Conservation (phyloP, 2,888 invertebrate species). For the Ophioninae sp. region DNA sequence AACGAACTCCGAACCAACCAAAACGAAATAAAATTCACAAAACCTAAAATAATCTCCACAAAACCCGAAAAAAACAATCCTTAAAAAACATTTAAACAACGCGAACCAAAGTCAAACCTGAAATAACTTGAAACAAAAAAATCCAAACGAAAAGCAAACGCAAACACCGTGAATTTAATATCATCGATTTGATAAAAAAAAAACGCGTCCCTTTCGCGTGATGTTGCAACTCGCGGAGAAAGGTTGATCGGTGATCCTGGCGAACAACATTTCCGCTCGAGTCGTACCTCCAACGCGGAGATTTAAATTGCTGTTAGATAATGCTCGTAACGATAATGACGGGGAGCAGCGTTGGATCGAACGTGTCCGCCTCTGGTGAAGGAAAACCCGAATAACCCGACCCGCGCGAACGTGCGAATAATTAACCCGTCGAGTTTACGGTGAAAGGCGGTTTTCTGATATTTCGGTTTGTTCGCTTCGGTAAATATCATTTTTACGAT, state of each 20-base stretch:
- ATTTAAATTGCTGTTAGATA: conserved; percentile 28
- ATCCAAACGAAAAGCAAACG: no score
- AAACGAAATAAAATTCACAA: no score
- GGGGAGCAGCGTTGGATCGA: background rate
- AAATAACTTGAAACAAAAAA: no score
- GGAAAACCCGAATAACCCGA: conserved; percentile 32
- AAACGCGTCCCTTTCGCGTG: conserved; percentile 9
- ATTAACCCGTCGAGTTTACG: background rate
- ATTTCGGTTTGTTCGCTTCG: background rate
- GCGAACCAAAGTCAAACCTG: no score
- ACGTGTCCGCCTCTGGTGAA: conserved; percentile 8
- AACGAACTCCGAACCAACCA: no score
- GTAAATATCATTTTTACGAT: no score
- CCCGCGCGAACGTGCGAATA: background rate
- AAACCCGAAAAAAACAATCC: no score
- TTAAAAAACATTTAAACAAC: no score
- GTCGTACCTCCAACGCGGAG: background rate
- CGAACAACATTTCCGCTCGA: conserved; percentile 15
- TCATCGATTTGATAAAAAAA: background rate
- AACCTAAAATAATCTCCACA: no score
- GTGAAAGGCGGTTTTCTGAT: conserved; percentile 23
- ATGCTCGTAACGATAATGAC: conserved; percentile 23
- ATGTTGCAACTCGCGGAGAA: conserved; percentile 3
- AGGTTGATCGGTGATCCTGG: conserved; percentile 35
- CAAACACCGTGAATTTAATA: no score